phyloP scores from a whole-genome alignment of 1,140 invertebrate genomes.

The Pteromalus puparum region DNA sequence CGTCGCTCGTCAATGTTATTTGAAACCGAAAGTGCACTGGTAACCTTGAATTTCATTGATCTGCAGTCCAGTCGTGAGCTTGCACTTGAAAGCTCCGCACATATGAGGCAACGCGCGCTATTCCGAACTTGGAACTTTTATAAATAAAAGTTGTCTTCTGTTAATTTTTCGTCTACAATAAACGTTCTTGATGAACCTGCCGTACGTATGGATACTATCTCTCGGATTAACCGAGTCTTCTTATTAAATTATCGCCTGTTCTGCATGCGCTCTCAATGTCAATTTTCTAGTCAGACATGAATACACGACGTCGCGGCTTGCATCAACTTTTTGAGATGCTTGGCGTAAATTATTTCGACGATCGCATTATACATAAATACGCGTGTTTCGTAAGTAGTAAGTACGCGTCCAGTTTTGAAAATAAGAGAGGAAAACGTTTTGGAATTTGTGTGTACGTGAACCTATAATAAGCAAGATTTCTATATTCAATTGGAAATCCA shows the following conservation, averaged over 20 bases:
- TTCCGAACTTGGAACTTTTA: not conserved
- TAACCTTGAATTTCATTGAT: slow-evolving; percentile 48
- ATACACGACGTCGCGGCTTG: no score
- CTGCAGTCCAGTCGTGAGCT: slow-evolving; percentile 17
- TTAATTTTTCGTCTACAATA: no score
- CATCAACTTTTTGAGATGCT: not conserved
- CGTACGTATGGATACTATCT: no score
- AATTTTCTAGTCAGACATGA: no score
- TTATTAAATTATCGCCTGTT: not conserved
- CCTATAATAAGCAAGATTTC: not conserved
- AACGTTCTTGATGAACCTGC: no score
- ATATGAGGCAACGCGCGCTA: not conserved
- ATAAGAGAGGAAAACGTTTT: not conserved
- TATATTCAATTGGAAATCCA: not conserved
- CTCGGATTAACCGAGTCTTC: not conserved
- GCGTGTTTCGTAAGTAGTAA: not conserved
- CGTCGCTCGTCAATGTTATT: not conserved
- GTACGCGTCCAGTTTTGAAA: not conserved
- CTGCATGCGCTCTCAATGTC: not conserved
- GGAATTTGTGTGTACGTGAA: no score
- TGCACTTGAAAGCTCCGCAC: slow-evolving; percentile 28
- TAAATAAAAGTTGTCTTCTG: not conserved
- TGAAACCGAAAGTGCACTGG: slow-evolving; percentile 19
- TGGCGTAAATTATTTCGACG: not conserved
- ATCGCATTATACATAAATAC: not conserved